phyloP scores from a whole-genome alignment of 2,113 vertebrate genomes.

The Anolis carolinensis region DNA sequence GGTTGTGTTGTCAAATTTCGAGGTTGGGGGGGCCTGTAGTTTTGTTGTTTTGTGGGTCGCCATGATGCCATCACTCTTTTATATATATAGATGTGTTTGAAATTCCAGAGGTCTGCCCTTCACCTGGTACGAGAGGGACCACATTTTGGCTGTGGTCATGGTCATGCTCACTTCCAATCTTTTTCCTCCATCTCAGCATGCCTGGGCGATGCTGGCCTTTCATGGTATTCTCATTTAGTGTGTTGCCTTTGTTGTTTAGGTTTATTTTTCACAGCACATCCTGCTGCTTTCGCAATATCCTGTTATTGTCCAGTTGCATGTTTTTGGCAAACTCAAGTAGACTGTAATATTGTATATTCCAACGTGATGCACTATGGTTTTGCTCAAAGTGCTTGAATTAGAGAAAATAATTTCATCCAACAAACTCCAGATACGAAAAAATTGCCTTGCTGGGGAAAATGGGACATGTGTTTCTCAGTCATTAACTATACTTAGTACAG shows the following conservation, averaged over 20 bases:
- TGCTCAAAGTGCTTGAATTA: not conserved
- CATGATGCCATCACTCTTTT: too few relatives aligned
- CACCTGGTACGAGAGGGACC: not conserved
- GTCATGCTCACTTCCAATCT: not conserved
- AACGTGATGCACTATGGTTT: not conserved
- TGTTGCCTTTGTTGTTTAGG: not conserved
- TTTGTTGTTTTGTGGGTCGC: too few relatives aligned
- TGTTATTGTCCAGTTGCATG: not conserved
- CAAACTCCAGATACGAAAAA: not conserved
- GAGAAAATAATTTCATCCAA: not conserved
- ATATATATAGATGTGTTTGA: too few relatives aligned
- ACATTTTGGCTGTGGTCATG: not conserved
- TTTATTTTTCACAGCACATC: not conserved
- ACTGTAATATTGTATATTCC: not conserved
- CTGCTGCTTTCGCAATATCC: conserved; percentile 11
- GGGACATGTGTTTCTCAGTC: not conserved
- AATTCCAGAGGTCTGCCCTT: not conserved
- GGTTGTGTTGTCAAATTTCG: too few relatives aligned
- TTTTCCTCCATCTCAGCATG: not conserved
- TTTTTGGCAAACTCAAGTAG: not conserved
- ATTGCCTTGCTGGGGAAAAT: not conserved
- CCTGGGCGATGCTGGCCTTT: not conserved
- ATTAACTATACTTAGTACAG: not conserved
- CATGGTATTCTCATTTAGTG: not conserved
- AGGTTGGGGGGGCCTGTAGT: too few relatives aligned